Evolutionary conservation across 2,888 invertebrate species (phyloP).

Genomic region (Glaucopsyche alexis): DNA sequence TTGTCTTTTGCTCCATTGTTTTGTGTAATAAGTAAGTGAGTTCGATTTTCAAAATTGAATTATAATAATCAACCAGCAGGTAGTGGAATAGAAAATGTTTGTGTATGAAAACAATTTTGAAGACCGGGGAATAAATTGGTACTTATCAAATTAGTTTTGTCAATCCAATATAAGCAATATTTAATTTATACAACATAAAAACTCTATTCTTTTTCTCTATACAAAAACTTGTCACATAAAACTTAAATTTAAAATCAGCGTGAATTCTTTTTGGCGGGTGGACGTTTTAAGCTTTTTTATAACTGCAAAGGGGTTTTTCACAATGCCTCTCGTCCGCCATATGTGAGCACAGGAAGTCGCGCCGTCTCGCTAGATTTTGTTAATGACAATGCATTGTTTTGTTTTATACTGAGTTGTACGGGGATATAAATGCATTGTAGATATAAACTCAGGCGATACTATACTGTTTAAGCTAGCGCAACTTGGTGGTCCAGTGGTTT

Average conservation of each 20-base stretch:
- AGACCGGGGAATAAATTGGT: no score
- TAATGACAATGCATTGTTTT: slow-evolving; percentile 29
- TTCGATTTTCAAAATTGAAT: background rate
- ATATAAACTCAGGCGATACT: no score
- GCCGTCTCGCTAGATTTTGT: slow-evolving; percentile 19
- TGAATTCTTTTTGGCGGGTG: background rate
- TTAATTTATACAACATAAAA: no score
- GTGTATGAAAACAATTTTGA: no score
- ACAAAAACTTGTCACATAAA: background rate
- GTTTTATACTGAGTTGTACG: slow-evolving; percentile 1
- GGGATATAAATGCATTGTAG: slow-evolving; percentile 17
- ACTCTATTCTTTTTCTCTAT: background rate
- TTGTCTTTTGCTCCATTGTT: slow-evolving; percentile 8
- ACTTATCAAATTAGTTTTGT: no score
- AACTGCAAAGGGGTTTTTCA: slow-evolving; percentile 9
- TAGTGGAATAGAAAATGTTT: no score
- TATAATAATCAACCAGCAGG: background rate
- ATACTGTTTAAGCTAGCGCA: no score
- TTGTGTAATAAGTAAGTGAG: background rate
- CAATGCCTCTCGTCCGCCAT: background rate
- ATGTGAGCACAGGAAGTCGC: slow-evolving; percentile 7
- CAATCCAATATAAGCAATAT: no score
- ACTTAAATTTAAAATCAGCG: background rate
- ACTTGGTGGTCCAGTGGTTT: no score
- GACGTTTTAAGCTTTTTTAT: background rate